A percentile compares a stretch with the other conserved stretches of the same genome.
Conservation (phyloP, 2,888 invertebrate genomes). For the Anthophora plumipes region DNA sequence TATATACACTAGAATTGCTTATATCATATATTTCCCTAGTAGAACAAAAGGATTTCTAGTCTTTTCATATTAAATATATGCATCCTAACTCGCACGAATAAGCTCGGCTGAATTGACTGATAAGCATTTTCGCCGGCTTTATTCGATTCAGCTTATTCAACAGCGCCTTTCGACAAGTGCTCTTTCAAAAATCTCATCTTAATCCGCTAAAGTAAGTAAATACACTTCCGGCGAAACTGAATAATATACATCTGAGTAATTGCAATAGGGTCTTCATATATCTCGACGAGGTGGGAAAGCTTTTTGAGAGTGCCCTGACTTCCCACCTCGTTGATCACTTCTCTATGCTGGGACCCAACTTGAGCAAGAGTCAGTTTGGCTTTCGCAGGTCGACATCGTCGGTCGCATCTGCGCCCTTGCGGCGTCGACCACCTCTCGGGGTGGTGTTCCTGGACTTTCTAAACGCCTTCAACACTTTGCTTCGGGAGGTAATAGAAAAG, state of each 20-base stretch:
- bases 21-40: slow-evolving; percentile 10
- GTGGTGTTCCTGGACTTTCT: too few relatives aligned
- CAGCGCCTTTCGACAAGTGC: slow-evolving; percentile 2
- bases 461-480: too few relatives aligned
- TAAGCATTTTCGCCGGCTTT: slow-evolving; percentile 19
- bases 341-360: too few relatives aligned
- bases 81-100: not conserved
- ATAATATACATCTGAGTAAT: slow-evolving; percentile 31
- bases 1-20: not conserved
- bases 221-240: slow-evolving; percentile 33
- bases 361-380: too few relatives aligned
- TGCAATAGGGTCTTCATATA: too few relatives aligned
- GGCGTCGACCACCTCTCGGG: too few relatives aligned
- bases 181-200: slow-evolving; percentile 6
- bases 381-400: too few relatives aligned
- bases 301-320: too few relatives aligned
- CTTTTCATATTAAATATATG: slow-evolving; percentile 15
- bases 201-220: slow-evolving; percentile 30
- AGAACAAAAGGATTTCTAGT: slow-evolving; percentile 2
- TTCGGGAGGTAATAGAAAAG: too few relatives aligned
- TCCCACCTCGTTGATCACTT: too few relatives aligned
- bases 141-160: slow-evolving; percentile 31
- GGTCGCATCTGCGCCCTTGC: too few relatives aligned
- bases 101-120: not conserved
- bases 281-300: too few relatives aligned